Conservation (phyloP, 2,113 vertebrate genomes). For the Notiomystis cincta region DNA sequence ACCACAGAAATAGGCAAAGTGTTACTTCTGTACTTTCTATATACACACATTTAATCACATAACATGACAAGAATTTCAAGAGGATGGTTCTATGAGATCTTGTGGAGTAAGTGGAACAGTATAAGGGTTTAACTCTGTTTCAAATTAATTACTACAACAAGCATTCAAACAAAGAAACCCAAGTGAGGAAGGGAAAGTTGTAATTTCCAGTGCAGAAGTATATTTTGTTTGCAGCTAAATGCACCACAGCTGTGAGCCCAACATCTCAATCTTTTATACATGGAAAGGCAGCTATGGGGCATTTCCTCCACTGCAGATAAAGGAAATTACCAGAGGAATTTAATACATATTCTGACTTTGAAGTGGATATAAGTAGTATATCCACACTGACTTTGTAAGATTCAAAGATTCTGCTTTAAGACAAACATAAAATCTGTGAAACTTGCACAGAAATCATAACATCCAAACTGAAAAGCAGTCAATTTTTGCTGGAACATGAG, state of each 20-base stretch:
- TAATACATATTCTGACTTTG: neutral
- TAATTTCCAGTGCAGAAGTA: neutral
- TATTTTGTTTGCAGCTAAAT: neutral
- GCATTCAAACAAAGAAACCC: neutral
- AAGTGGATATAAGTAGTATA: neutral
- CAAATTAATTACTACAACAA: neutral
- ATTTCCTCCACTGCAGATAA: neutral
- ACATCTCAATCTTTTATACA: neutral
- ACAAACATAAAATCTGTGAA: neutral
- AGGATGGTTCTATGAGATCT: neutral
- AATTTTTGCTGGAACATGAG: neutral
- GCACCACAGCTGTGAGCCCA: neutral
- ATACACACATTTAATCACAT: neutral
- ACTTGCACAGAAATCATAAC: neutral
- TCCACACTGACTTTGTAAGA: neutral
- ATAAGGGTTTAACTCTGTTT: neutral
- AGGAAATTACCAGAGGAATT: neutral
- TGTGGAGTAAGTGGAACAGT: neutral
- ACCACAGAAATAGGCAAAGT: neutral
- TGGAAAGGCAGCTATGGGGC: neutral
- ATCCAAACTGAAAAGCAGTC: neutral
- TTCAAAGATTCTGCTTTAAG: neutral
- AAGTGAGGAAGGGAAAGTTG: neutral
- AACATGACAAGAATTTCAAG: neutral
- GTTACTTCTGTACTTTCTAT: neutral